Evolutionary conservation across 2,113 vertebrate species (phyloP), one percentile per base, ranked within the genome.

Genomic region (Sinocyclocheilus anophthalmus): DNA sequence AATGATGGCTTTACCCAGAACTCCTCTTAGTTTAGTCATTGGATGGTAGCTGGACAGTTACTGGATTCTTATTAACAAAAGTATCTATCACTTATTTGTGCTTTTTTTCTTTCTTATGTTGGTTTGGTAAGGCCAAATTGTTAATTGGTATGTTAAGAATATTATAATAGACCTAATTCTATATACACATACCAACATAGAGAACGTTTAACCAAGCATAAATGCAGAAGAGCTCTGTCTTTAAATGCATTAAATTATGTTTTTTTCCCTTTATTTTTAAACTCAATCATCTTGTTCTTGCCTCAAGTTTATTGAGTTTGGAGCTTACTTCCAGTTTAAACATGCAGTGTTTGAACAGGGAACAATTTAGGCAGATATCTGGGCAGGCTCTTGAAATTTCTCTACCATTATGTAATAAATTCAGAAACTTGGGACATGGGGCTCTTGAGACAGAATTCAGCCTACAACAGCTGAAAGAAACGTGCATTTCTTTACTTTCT

Each of bases 381-480:
- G 12, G n/a, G 13, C 55, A 24, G 22, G 20, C 18, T 42, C 37
- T 26, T 81, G 20, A 45, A 42, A 81, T 65, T 61, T 65, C 55
- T 65, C 77, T 39, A 45, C 20, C 59, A 63, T 80, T 80, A 24
- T 80, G 57, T 26, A 65, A 45, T 13, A 61, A 42, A 81, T 81
- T 63, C 57, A 42, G 57, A 79, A 63, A n/a, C 57, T 45, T 0
- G 6, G 78, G 33, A 61, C 33, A 81, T 30, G 11, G 57, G 20
- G 11, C 55, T 65, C 57, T 65, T 18, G 57, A 81, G 78, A 81
- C 65, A 61, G 3, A 81, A 65, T 65, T 45, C 37, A 81, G 37
- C 20, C 22, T 65, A 81, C 78, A 81, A 65, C n/a, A 81, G 59
- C 59, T 24, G 57, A 81, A 45, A 63, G 57, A 65, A 65, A 81